A percentile compares a stretch with the other conserved stretches of the same genome.
Conservation (phyloP, 1,140 invertebrate genomes). For the Solen grandis region DNA sequence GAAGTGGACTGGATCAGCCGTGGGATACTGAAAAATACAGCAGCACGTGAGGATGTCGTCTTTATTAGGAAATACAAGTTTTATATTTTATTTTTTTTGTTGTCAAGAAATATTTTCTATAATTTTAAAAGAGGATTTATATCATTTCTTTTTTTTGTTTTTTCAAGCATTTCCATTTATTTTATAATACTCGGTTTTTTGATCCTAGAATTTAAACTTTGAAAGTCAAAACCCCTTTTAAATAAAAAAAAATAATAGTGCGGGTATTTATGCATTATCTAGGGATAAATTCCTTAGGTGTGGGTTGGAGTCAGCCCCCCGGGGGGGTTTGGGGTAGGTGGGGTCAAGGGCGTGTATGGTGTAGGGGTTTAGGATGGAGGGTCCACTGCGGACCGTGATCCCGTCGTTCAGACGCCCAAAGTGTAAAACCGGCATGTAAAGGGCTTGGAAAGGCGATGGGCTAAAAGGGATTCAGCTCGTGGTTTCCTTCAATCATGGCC, state of each 20-base stretch:
- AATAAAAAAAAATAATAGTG: no score
- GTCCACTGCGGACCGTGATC: constrained; percentile 71
- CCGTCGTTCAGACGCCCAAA: constrained; percentile 72
- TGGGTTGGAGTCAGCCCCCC: constrained; percentile 72
- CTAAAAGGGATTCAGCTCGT: constrained; percentile 67
- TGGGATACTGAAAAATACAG: constrained; percentile 79
- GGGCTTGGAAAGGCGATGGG: constrained; percentile 65
- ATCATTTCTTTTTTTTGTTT: no score
- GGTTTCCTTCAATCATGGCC: constrained; percentile 85
- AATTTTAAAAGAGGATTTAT: constrained; percentile 36
- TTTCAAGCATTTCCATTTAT: no score
- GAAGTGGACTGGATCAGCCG: constrained; percentile 74
- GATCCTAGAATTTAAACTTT: no score
- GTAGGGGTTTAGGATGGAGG: constrained; percentile 44
- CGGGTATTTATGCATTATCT: no score
- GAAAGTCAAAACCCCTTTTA: no score
- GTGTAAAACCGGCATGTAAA: constrained; percentile 64
- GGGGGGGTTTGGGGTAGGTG: constrained; percentile 42
- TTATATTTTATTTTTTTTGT: no score
- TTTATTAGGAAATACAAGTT: no score
- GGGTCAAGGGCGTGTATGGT: constrained; percentile 17
- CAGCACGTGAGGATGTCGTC: neutral
- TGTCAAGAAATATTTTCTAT: neutral
- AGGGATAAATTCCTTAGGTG: no score
- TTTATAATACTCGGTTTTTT: no score